Evolutionary conservation across 1,140 invertebrate species (phyloP).

Genomic region (Ditylenchus dipsaci): DNA sequence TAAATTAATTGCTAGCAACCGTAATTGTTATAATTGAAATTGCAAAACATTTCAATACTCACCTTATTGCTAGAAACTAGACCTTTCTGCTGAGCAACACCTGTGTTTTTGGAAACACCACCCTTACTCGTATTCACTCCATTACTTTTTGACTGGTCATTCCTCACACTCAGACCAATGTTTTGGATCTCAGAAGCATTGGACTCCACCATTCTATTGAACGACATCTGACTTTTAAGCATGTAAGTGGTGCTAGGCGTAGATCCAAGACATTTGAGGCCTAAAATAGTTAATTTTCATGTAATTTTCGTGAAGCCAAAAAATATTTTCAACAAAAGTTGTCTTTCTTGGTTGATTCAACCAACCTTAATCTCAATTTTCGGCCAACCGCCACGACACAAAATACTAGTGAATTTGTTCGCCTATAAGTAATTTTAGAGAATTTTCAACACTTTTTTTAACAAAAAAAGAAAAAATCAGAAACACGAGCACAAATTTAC

Average conservation of each 20-base stretch:
- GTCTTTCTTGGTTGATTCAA: not conserved
- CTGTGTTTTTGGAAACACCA: not conserved
- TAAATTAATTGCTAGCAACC: too few species aligned
- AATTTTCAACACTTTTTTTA: not conserved
- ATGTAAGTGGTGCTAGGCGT: constrained; percentile 55
- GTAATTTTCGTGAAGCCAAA: too few species aligned
- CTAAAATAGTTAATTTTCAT: constrained; percentile 26
- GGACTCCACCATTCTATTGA: constrained; percentile 54
- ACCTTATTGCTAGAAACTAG: not conserved
- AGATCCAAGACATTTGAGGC: constrained; percentile 52
- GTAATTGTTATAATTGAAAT: too few species aligned
- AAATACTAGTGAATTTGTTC: not conserved
- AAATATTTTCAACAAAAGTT: not conserved
- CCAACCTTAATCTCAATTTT: constrained; percentile 10
- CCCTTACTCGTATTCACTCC: not conserved
- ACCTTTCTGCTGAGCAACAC: not conserved
- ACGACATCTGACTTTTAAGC: constrained; percentile 54
- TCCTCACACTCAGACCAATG: constrained; percentile 19
- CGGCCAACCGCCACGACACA: constrained; percentile 6
- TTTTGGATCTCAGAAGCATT: constrained; percentile 46
- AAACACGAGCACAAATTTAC: too few species aligned
- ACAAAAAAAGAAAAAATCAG: not conserved
- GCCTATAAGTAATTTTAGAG: constrained; percentile 8
- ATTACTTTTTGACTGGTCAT: not conserved
- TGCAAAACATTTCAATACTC: too few species aligned